phyloP scores from a whole-genome alignment of 2,888 invertebrate species.

The Elmis aenea region DNA sequence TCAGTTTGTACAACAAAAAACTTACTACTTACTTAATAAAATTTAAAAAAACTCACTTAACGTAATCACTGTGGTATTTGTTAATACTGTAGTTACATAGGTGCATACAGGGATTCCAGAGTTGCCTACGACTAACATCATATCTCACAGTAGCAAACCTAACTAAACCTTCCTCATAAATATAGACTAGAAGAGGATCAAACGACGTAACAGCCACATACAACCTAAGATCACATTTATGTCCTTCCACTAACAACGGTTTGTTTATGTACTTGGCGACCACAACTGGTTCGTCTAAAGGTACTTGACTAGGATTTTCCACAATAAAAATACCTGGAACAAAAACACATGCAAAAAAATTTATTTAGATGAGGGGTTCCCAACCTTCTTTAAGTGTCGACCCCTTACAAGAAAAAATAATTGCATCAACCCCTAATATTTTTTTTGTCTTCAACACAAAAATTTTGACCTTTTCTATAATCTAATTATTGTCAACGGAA shows the following conservation, averaged over 20 bases:
- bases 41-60: conserved; percentile 63
- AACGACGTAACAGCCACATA: conserved; percentile 94
- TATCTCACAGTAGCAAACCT: conserved; percentile 94
- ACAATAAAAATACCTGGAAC: conserved; percentile 45
- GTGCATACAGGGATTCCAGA: conserved; percentile 96
- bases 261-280: conserved; percentile 86
- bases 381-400: no score
- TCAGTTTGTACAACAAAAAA: no score
- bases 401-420: no score
- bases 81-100: conserved; percentile 98
- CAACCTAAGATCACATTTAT: conserved; percentile 93
- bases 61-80: conserved; percentile 93
- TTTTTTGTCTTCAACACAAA: no score
- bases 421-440: no score
- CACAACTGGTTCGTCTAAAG: conserved; percentile 84
- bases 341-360: conserved; percentile 14
- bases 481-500: no score
- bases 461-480: no score
- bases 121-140: conserved; percentile 82
- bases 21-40: no score
- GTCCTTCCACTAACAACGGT: conserved; percentile 83
- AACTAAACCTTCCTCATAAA: conserved; percentile 95
- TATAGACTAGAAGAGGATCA: conserved; percentile 88
- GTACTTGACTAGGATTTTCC: conserved; percentile 62
- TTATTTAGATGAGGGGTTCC: conserved; percentile 69